Conservation (phyloP, 2,113 vertebrate species). For the Thymallus thymallus region DNA sequence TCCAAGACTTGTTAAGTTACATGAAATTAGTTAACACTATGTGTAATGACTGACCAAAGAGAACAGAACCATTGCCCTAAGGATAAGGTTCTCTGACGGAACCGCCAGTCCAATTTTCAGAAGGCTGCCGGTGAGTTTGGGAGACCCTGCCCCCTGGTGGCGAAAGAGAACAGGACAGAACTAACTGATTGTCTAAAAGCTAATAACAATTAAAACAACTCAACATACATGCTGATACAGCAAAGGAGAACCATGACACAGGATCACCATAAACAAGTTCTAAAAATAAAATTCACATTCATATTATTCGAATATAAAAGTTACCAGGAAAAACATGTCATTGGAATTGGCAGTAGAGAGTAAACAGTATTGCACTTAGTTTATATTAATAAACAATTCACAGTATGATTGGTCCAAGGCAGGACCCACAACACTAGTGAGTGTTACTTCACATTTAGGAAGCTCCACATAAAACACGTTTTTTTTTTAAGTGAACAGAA, state of each 20-base stretch:
- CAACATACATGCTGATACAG: constrained; percentile 66
- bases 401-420: constrained; percentile 67
- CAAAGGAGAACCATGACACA: constrained; percentile 37
- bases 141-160: constrained; percentile 69
- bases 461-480: background rate
- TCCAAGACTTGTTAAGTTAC: constrained; percentile 17
- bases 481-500: background rate
- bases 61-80: background rate
- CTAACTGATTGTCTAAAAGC: constrained; percentile 5
- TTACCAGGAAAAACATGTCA: background rate
- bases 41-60: constrained; percentile 10
- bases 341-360: background rate
- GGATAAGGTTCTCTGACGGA: background rate
- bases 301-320: background rate
- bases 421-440: constrained; percentile 18
- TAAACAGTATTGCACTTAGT: constrained; percentile 70
- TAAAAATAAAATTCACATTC: constrained; percentile 9
- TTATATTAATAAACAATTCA: constrained; percentile 57
- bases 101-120: background rate
- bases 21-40: constrained; percentile 37
- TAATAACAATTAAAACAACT: constrained; percentile 19
- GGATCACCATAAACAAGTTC: constrained; percentile 34
- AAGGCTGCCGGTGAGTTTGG: constrained; percentile 34
- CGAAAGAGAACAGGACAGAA: constrained; percentile 21
- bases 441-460: constrained; percentile 23